Conservation (phyloP, 2,113 vertebrate genomes). For the Suncus etruscus region DNA sequence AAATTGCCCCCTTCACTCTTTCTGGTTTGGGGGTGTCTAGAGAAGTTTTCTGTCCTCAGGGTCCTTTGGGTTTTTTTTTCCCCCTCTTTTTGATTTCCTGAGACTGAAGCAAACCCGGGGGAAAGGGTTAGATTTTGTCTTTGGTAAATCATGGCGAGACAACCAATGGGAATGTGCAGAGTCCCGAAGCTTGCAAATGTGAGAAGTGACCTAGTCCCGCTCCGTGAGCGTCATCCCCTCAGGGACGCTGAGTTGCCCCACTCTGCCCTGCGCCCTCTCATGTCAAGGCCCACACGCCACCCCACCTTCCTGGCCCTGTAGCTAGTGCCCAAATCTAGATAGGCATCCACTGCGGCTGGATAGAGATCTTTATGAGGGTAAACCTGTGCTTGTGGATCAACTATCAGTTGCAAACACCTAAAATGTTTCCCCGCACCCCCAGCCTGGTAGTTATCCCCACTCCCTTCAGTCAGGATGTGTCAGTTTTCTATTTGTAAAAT, state of each 20-base stretch:
- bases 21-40: conserved; percentile 2
- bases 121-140: neutral
- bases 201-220: conserved; percentile 45
- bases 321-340: conserved; percentile 63
- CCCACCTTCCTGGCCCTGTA: conserved; percentile 47
- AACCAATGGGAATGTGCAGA: conserved; percentile 12
- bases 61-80: neutral
- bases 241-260: conserved; percentile 41
- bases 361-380: conserved; percentile 75
- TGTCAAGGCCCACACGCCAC: conserved; percentile 12
- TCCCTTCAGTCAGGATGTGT: conserved; percentile 37
- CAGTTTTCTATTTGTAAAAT: conserved; percentile 65
- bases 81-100: conserved; percentile 42
- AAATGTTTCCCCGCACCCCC: neutral
- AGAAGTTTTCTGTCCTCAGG: conserved; percentile 24
- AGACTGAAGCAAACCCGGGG: conserved; percentile 19
- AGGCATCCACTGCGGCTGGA: conserved; percentile 69
- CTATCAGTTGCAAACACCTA: conserved; percentile 43
- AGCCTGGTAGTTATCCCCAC: neutral
- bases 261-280: conserved; percentile 53
- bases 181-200: conserved; percentile 32
- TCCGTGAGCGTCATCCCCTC: conserved; percentile 28
- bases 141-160: conserved; percentile 12
- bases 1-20: conserved; percentile 33
- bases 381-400: conserved; percentile 57